Base-by-base conservation (phyloP, 2,797 vertebrate genomes). In the Champsocephalus esox region DNA sequence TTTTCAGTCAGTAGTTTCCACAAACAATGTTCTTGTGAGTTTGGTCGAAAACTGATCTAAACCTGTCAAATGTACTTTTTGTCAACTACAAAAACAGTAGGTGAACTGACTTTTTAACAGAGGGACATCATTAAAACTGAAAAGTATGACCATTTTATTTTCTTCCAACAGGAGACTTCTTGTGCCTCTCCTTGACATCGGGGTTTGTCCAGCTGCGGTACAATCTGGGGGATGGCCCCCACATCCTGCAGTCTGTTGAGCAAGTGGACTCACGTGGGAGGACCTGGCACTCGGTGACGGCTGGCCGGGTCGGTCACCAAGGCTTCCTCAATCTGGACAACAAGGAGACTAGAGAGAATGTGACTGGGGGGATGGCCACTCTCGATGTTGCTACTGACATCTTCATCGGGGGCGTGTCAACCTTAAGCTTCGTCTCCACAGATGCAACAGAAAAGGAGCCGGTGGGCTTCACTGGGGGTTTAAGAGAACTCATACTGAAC, bases 191-290 rank as follows among this genome's bases (percentile, higher is more conserved):
- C 16, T 81, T 97, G 88, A 88, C 82, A 11, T 94, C 93, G 0
- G 92, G 95, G 38, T 96, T 93, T 73, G 83, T 94, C 71, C 95
- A 97, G 85, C 84, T 97, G 75, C 89, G 94, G 69, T 98, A 96
- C 88, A 96, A 95, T 68, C 95, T 97, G 0, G 96, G 96, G 28
- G 96, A 97, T 12, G 87, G 80, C 75, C 93, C 89, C 16, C 62
- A 94, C 43, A 32, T 93, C 74, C 87, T 97, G 19, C 94, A 94
- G 88, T 94, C 93, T 10, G 50, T 44, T 12, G 85, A 89, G 62
- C 87, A 60, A 44, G 92, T 96, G 59, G 93, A 85, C 12, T n/a
- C 21, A 3, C 89, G 62, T 0, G 90, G 93, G 62, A 76, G 81
- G 4, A 92, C 62, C 1, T 98, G 96, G 96, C 94, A 97, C 84